phyloP scores from a whole-genome alignment of 2,113 vertebrate genomes.

The Petaurus breviceps region DNA sequence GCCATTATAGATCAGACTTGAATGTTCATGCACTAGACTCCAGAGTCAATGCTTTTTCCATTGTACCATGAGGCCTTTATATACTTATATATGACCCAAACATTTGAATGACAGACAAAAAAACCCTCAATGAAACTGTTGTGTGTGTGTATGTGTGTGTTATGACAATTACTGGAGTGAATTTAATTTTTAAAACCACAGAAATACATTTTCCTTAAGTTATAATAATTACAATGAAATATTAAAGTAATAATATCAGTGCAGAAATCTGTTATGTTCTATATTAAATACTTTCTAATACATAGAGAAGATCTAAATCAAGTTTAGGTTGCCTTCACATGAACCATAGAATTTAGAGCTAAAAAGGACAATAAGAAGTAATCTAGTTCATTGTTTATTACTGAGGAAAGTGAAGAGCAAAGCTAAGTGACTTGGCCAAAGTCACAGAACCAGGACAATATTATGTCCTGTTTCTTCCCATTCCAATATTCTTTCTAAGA shows the following conservation, averaged over 20 bases:
- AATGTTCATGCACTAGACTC: not conserved
- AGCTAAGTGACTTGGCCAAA: not conserved
- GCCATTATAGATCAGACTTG: not conserved
- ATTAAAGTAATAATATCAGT: not conserved
- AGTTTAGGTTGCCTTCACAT: not conserved
- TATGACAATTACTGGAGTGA: not conserved
- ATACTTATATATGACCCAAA: not conserved
- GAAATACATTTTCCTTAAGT: not conserved
- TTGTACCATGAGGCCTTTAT: not conserved
- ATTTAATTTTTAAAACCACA: not conserved
- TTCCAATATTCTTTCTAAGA: not conserved
- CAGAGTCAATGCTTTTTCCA: not conserved
- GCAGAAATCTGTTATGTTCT: conserved; percentile 17
- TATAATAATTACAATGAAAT: not conserved
- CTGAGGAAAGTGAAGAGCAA: not conserved
- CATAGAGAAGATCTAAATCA: not conserved
- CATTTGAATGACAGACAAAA: not conserved
- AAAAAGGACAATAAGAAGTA: not conserved
- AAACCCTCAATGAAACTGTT: not conserved
- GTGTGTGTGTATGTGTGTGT: no score
- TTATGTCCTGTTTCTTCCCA: not conserved
- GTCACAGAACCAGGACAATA: not conserved
- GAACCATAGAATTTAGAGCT: not conserved
- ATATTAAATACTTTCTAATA: not conserved
- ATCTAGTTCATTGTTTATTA: not conserved